Percentiles rank a stretch among this genome's conserved stretches.
Conservation (phyloP, 1,140 invertebrate genomes). For the Pantala flavescens region DNA sequence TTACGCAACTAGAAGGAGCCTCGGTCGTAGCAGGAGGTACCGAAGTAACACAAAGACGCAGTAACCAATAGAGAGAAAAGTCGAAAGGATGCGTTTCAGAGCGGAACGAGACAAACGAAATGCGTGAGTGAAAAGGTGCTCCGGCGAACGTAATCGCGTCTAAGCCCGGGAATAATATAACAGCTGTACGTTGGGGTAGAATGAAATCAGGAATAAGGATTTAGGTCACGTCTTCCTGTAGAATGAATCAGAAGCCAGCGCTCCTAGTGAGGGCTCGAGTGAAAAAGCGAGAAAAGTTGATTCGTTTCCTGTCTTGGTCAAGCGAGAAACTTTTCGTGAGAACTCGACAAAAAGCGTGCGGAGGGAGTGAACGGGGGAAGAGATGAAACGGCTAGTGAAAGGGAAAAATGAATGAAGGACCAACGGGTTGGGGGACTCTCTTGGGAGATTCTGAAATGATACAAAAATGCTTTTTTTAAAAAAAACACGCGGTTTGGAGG, state of each 20-base stretch:
- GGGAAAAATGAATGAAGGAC: background rate
- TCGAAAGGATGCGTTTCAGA: no score
- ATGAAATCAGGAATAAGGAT: background rate
- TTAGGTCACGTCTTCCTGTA: constrained; percentile 5
- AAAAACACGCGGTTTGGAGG: no score
- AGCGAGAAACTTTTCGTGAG: constrained; percentile 1
- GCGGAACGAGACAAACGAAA: no score
- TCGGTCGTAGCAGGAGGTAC: no score
- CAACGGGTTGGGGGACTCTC: background rate
- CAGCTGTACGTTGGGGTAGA: background rate
- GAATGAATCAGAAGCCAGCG: background rate
- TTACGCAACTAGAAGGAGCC: no score
- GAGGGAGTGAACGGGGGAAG: constrained; percentile 8
- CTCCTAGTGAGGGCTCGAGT: background rate
- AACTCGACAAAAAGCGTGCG: background rate
- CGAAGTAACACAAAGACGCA: no score
- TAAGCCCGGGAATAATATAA: no score
- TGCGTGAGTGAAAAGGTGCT: no score
- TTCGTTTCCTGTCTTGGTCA: constrained; percentile 4
- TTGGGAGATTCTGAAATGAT: no score
- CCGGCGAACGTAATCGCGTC: no score
- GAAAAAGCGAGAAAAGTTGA: background rate
- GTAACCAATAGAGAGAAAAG: no score
- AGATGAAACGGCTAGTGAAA: background rate
- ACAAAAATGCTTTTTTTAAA: no score